Base-by-base conservation (phyloP, 2,888 invertebrate species). In the Catonia carolina region DNA sequence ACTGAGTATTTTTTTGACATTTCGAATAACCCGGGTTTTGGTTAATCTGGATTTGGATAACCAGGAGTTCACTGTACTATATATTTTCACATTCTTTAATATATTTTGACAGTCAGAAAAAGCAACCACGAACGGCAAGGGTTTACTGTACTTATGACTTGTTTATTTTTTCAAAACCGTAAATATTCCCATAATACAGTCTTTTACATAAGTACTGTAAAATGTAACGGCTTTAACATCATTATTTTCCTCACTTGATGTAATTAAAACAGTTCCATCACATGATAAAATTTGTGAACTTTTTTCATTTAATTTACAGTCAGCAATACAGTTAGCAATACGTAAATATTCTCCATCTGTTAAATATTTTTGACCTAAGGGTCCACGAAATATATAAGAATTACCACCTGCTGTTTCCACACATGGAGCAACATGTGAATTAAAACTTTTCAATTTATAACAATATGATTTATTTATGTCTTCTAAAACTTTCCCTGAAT, bases 361-460 rank as follows among this genome's bases (percentile, higher is more conserved):
- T n/a, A 57, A 53, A 41, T 37, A 15, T 10, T 41, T 39, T 33
- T 53, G 48, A 33, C 50, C 53, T 18, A 49, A 31, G 17, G 57
- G 57, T 14, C 53, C 57, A 22, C 53, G 35, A 17, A 53, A 57
- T 2, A 51, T 53, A 15, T 53, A 57, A 41, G 42, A 23, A 39
- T 35, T 41, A 33, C 57, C 49, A 18, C 49, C 39, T 55, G 39
- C 55, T 49, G 27, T 20, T 33, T 41, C n/a, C 49, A 37, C 7
- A 49, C 5, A 1, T 18, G 20, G 20, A 39, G 27, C 20, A 49
- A 17, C n/a, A 14, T 14, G 3, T 49, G 52, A 18, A 53, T 53
- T 33, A 36, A 27, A 18, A 39, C 31, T 18, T 49, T 39, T 31
- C 49, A n/a, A n/a, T n/a, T n/a, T n/a, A 31, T 6, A 49, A 14